A percentile compares a stretch with the other conserved stretches of the same genome.
phyloP scores from a whole-genome alignment of 1,140 invertebrate genomes.

The Conus betulinus region DNA sequence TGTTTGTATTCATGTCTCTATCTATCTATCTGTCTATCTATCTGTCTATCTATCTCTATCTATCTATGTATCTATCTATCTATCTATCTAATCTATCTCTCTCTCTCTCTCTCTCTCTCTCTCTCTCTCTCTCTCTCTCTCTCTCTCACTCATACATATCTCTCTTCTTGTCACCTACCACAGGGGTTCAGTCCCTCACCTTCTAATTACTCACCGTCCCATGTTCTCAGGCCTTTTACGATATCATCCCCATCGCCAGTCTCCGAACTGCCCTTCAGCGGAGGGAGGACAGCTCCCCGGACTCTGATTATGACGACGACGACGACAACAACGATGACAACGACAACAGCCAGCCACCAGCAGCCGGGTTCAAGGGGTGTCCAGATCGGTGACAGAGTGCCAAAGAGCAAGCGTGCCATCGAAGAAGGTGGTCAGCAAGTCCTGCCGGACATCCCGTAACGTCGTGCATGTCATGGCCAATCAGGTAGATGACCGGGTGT shows the following conservation, averaged over 20 bases:
- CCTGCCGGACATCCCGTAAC: not conserved
- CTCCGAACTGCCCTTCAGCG: slow-evolving; percentile 11
- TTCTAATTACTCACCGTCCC: not conserved
- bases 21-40: too few relatives aligned
- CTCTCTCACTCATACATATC: too few relatives aligned
- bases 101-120: not conserved
- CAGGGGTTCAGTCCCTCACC: not conserved
- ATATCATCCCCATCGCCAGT: slow-evolving; percentile 47
- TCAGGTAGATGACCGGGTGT: too few relatives aligned
- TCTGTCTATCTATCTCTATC: too few relatives aligned
- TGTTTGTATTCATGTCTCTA: too few relatives aligned
- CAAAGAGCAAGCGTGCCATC: not conserved
- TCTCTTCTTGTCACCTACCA: too few relatives aligned
- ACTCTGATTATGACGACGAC: slow-evolving; percentile 23
- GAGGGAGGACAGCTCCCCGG: not conserved
- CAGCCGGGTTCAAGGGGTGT: too few relatives aligned
- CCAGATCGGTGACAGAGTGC: too few relatives aligned
- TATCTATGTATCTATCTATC: too few relatives aligned
- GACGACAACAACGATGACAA: slow-evolving; percentile 16
- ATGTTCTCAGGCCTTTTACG: slow-evolving; percentile 42
- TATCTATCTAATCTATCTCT: too few relatives aligned
- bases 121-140: not conserved
- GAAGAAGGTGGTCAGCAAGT: not conserved
- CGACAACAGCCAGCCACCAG: not conserved
- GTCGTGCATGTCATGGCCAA: too few relatives aligned